Percentiles rank a stretch among this genome's conserved stretches.
These are phyloP conservation scores for Drosophila tani DNA, from an alignment of 1,140 invertebrate species.

Conservation along the genomic window DNA sequence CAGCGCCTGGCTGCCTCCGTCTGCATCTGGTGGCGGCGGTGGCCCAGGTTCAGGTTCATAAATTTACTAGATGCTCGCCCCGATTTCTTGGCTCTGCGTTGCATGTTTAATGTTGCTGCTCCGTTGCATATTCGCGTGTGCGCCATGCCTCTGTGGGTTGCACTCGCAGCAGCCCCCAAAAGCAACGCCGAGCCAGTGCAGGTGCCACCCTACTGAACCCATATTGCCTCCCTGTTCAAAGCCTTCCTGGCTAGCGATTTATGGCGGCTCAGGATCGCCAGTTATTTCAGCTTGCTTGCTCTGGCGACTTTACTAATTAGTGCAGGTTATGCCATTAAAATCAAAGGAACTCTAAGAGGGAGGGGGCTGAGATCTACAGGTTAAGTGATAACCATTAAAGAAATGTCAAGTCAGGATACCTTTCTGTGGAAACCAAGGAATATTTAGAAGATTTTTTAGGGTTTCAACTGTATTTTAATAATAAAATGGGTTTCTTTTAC, in stretches of 20 bases:
- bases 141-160: conserved; percentile 66
- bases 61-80: conserved; percentile 77
- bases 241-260: conserved; percentile 21
- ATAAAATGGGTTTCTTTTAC: neutral
- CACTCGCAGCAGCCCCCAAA: conserved; percentile 10
- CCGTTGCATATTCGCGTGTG: conserved; percentile 79
- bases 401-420: neutral
- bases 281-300: neutral
- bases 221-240: conserved; percentile 24
- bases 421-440: too few species aligned
- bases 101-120: conserved; percentile 83
- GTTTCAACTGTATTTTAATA: neutral
- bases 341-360: neutral
- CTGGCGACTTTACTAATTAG: conserved; percentile 5
- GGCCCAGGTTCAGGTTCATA: conserved; percentile 81
- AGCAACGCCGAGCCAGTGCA: conserved; percentile 1
- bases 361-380: neutral
- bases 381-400: neutral
- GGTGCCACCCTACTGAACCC: conserved; percentile 38
- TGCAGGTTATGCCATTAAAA: neutral
- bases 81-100: conserved; percentile 61
- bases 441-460: neutral
- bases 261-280: conserved; percentile 21
- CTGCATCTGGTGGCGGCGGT: conserved; percentile 21
- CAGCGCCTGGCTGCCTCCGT: conserved; percentile 5